phyloP scores from a whole-genome alignment of 2,888 invertebrate species.

The Lamellibrachia columna region DNA sequence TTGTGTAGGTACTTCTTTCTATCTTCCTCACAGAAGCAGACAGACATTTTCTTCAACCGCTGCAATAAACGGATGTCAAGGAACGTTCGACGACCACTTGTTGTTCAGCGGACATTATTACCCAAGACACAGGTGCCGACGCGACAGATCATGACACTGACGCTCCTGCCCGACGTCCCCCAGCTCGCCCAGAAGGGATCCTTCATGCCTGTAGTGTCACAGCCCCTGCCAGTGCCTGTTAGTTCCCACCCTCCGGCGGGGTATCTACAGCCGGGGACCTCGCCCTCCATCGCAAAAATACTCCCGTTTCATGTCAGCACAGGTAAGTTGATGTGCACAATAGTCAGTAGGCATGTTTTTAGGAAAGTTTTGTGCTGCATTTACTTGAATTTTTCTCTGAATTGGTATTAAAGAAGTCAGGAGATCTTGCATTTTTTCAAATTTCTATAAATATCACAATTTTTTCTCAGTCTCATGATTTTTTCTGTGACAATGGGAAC shows the following conservation, averaged over 20 bases:
- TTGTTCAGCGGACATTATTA: constrained; percentile 57
- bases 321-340: neutral
- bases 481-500: too few relatives aligned
- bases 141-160: constrained; percentile 37
- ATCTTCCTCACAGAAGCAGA: neutral
- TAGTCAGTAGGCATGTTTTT: too few relatives aligned
- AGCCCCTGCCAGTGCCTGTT: neutral
- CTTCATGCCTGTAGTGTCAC: constrained; percentile 30
- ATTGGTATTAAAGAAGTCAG: too few relatives aligned
- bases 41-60: neutral
- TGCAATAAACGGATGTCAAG: constrained; percentile 22
- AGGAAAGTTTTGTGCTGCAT: too few relatives aligned
- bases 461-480: too few relatives aligned
- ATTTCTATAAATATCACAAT: too few relatives aligned
- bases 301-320: neutral
- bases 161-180: constrained; percentile 31
- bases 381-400: too few relatives aligned
- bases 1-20: neutral
- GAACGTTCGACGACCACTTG: constrained; percentile 37
- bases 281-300: neutral
- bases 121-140: constrained; percentile 49
- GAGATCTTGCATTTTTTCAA: too few relatives aligned
- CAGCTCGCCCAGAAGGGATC: constrained; percentile 22
- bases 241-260: neutral
- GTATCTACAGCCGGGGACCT: neutral